Conservation (phyloP, 2,113 vertebrate species). For the Anguilla japonica region DNA sequence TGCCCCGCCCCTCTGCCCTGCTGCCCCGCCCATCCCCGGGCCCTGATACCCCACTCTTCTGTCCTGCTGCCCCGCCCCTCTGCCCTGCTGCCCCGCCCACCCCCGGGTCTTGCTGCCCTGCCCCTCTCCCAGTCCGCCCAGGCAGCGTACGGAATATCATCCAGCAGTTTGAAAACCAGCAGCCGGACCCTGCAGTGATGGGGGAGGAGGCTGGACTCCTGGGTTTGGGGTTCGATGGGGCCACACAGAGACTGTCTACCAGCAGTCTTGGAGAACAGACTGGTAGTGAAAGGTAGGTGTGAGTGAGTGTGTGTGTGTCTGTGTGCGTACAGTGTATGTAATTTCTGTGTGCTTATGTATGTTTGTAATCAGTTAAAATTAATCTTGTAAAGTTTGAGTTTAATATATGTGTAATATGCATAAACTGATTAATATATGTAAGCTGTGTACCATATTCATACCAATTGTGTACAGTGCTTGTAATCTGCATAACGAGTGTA, state of each 20-base stretch:
- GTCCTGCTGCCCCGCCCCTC: no score
- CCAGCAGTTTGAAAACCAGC: conserved; percentile 91
- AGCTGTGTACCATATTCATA: neutral
- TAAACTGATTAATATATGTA: neutral
- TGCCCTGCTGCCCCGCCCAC: no score
- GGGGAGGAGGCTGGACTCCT: conserved; percentile 65
- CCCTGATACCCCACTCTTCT: no score
- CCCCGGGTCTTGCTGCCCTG: no score
- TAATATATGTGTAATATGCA: neutral
- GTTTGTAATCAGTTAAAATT: neutral
- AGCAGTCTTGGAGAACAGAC: conserved; percentile 85
- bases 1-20: no score
- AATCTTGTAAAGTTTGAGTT: neutral
- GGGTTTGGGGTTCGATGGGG: conserved; percentile 50
- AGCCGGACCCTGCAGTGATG: conserved; percentile 35
- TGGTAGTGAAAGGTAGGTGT: conserved; percentile 67
- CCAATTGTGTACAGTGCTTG: no score
- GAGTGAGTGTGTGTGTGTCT: neutral
- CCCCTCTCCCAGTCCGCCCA: conserved; percentile 70
- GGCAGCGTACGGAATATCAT: conserved; percentile 91
- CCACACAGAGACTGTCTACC: conserved; percentile 76
- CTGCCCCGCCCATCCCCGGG: no score
- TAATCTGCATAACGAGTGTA: no score
- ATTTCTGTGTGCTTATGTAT: neutral
- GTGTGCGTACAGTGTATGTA: neutral